Conservation (phyloP, 1,140 invertebrate species). For the Cecropterus lyciades region DNA sequence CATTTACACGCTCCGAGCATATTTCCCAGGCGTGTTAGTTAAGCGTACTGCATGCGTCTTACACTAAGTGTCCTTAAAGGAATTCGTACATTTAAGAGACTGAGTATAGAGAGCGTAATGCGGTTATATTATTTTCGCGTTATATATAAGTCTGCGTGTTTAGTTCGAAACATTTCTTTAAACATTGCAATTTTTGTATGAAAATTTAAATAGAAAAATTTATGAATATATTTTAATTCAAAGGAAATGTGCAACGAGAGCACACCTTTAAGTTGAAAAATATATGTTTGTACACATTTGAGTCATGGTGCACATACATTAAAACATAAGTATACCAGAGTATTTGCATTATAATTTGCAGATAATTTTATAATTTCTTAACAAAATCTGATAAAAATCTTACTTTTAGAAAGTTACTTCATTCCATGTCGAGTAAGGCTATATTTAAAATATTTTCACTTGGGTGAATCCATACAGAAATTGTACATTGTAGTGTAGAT, state of each 20-base stretch:
- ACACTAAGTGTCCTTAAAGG: slow-evolving; percentile 23
- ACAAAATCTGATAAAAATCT: too few relatives aligned
- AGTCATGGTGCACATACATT: too few relatives aligned
- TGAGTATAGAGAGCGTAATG: slow-evolving; percentile 10
- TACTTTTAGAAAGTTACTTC: too few relatives aligned
- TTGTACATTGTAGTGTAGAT: neutral
- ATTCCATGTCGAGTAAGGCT: too few relatives aligned
- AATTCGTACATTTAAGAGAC: slow-evolving; percentile 7
- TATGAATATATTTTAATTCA: neutral
- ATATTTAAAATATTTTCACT: too few relatives aligned
- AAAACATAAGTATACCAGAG: too few relatives aligned
- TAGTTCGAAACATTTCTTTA: neutral
- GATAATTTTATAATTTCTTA: too few relatives aligned
- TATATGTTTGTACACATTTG: too few relatives aligned
- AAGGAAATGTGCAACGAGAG: neutral
- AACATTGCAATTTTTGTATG: too few relatives aligned
- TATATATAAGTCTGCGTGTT: neutral
- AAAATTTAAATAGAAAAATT: neutral
- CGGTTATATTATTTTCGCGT: neutral
- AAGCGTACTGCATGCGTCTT: slow-evolving; percentile 1
- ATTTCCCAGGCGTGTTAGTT: slow-evolving; percentile 10
- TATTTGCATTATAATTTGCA: too few relatives aligned
- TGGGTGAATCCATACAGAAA: too few relatives aligned
- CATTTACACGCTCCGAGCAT: neutral
- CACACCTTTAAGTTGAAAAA: neutral